Percentiles rank a stretch among this genome's conserved stretches.
phyloP scores from a whole-genome alignment of 1,140 invertebrate genomes.

The Drosophila micromelanica region DNA sequence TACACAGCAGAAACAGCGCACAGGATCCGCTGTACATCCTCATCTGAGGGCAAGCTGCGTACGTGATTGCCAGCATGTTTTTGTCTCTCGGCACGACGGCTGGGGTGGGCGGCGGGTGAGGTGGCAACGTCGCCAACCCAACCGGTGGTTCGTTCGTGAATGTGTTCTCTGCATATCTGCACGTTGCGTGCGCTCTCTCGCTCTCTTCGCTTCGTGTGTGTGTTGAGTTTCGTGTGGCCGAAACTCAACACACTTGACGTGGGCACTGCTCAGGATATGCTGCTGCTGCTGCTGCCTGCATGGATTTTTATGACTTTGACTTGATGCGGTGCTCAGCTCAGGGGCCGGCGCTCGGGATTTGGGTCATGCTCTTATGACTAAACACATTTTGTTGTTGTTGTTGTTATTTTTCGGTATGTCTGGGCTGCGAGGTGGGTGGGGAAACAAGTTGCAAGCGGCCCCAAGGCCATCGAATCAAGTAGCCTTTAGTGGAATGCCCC shows the following conservation, averaged over 20 bases:
- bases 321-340: constrained; percentile 22
- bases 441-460: background rate
- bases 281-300: too few relatives aligned
- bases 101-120: background rate
- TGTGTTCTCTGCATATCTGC: background rate
- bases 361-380: constrained; percentile 41
- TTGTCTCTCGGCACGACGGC: background rate
- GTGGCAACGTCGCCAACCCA: background rate
- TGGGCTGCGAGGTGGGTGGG: background rate
- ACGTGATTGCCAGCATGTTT: constrained; percentile 55
- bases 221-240: constrained; percentile 29
- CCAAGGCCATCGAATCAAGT: constrained; percentile 33
- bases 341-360: constrained; percentile 48
- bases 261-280: constrained; percentile 36
- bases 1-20: background rate
- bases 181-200: background rate
- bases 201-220: constrained; percentile 16
- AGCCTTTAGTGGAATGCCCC: constrained; percentile 19
- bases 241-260: constrained; percentile 23
- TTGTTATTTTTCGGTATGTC: too few relatives aligned
- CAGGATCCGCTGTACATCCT: constrained; percentile 36
- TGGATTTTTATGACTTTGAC: constrained; percentile 26
- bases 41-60: constrained; percentile 29
- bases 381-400: background rate
- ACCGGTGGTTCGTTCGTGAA: constrained; percentile 1